phyloP scores from a whole-genome alignment of 2,888 invertebrate species.

The Andrena flavipes region DNA sequence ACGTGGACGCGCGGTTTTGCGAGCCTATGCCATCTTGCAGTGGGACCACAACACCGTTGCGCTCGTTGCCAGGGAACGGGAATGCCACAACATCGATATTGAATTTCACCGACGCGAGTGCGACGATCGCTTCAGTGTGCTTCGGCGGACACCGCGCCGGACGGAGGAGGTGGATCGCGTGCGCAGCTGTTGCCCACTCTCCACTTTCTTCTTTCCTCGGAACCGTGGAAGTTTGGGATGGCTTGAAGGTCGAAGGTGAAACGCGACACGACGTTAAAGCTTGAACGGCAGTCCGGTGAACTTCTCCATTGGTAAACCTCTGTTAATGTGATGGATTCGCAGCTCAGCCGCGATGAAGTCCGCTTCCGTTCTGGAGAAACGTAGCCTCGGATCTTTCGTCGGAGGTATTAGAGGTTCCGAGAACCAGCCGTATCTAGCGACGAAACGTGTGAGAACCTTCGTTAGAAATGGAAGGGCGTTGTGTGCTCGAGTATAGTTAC shows the following conservation, averaged over 20 bases:
- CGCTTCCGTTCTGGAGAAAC: constrained; percentile 70
- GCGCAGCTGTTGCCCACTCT: too few species aligned
- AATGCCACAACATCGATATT: constrained; percentile 67
- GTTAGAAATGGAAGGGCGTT: not conserved
- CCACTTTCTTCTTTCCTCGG: too few species aligned
- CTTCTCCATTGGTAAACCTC: constrained; percentile 67
- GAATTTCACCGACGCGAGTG: constrained; percentile 43
- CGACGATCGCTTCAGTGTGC: constrained; percentile 12
- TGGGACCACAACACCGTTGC: constrained; percentile 29
- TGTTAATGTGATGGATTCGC: constrained; percentile 67
- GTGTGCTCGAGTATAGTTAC: not conserved
- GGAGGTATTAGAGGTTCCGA: constrained; percentile 68
- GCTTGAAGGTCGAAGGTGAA: too few species aligned
- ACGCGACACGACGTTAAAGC: constrained; percentile 31
- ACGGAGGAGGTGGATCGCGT: not conserved
- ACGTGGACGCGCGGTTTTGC: not conserved
- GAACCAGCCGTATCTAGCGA: constrained; percentile 81
- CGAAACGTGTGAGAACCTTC: not conserved
- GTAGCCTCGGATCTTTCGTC: constrained; percentile 74
- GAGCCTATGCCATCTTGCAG: constrained; percentile 60
- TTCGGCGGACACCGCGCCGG: not conserved
- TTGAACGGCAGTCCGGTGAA: constrained; percentile 75
- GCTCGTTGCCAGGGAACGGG: constrained; percentile 73
- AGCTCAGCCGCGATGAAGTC: constrained; percentile 77
- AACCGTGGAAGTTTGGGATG: too few species aligned